Base-by-base conservation (phyloP, 2,113 vertebrate genomes). In the Pteropus alecto region DNA sequence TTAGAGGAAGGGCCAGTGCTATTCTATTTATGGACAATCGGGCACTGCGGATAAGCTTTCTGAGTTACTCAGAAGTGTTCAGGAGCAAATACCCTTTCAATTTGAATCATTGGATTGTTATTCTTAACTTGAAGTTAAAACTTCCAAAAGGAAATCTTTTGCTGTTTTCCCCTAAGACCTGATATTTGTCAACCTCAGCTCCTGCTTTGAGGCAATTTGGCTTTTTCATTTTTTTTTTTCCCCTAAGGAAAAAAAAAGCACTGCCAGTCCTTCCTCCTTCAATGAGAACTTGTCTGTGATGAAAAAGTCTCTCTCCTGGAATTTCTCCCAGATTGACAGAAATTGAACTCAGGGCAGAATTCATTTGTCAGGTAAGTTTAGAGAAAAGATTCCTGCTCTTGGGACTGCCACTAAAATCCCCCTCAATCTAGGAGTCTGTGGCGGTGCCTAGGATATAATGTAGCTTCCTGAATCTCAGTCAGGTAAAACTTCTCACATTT, bases 61-160 rank as follows among this genome's bases (percentile, higher is more conserved):
- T 60, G 33, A 48, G 35, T 95, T 65, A 46, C 67, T 67, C 46
- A 35, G 21, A 85, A 78, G 68, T 28, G 2, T 82, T 93, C 38
- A 68, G 51, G 87, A 87, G 85, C 26, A 76, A 48, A 74, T 26
- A 5, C 15, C 33, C 8, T 81, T 79, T 95, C 79, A 43, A 67
- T 87, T n/a, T 71, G 54, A 95, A 74, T 92, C 33, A 41, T 15
- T 60, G 86, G 48, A 6, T 86, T 95, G n/a, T 73, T 79, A 93
- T 18, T 91, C 33, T 70, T 83, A n/a, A n/a, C 68, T 94, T 54
- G 19, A 93, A 87, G 58, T 87, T 87, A 76, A 46, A 95, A n/a
- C 58, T 95, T 84, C 70, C 13, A 24, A 90, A 76, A 67, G 83
- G 54, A 96, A 90, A 93, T 87, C 6, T 81, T 90, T 92, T 83